Evolutionary conservation across 2,888 invertebrate genomes (phyloP), one percentile per base, ranked within the genome.

Genomic region (Xanthorhoe spadicearia): DNA sequence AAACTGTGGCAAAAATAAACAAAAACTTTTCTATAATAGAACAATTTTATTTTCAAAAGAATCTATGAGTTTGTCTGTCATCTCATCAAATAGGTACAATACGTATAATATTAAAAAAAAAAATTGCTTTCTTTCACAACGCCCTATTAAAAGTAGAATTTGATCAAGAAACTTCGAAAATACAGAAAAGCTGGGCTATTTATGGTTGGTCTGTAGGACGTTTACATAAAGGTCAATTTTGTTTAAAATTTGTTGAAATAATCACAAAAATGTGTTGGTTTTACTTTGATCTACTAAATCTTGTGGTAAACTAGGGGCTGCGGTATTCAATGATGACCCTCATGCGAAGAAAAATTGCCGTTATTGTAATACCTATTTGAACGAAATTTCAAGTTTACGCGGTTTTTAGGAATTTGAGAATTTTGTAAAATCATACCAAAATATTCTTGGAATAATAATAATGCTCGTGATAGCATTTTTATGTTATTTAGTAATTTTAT

Each of bases 351-450:
- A 82, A 83, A 83, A 85, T 84, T 74, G 71, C 64, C 66, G 63
- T 74, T 76, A 76, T 78, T 77, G 76, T 84, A 84, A 85, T 84
- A n/a, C n/a, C n/a, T 83, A 83, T 82, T 79, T 76, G 72, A 79
- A 77, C 74, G 69, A 74, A 74, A 79, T 78, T 77, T 78, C 77
- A 71, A 66, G 67, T 72, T 67, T 74, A 68, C 66, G 68, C 52
- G 65, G 61, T 56, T 54, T 69, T 52, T 58, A 23, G 54, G 54
- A 55, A 60, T 60, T 49, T 38, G 38, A 61, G 58, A 15, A 49
- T 62, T 70, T 61, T 67, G 57, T 67, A 55, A 19, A 55, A 18
- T 46, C 61, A 54, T 63, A 9, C 8, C 38, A 38, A 43, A 13
- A 13, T 38, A 13, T 43, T 43, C 13, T 43, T 13, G 13, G 0